phyloP scores from a whole-genome alignment of 2,888 invertebrate genomes.

The Herminia tarsipennalis region DNA sequence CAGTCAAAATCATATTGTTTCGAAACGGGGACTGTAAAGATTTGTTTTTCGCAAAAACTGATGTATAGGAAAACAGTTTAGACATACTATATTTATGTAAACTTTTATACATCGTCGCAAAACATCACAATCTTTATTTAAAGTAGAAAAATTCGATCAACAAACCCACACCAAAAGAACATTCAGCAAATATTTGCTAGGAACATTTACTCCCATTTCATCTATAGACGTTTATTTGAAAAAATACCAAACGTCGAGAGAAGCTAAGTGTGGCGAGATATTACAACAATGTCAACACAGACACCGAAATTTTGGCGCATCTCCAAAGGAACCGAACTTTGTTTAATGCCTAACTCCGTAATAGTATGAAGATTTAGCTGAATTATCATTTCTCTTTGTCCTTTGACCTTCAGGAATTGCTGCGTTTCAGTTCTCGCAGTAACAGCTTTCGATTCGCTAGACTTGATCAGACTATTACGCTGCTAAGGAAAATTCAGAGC shows the following conservation, averaged over 20 bases:
- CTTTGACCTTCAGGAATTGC: slow-evolving; percentile 14
- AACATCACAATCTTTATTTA: not conserved
- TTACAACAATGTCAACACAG: slow-evolving; percentile 13
- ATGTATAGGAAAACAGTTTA: too few species aligned
- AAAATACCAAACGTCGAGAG: not conserved
- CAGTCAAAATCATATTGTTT: too few species aligned
- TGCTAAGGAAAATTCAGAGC: too few species aligned
- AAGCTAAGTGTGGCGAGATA: slow-evolving; percentile 1
- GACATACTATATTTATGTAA: too few species aligned
- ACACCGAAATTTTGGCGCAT: slow-evolving; percentile 20
- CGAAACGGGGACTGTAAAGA: too few species aligned
- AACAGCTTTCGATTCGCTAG: too few species aligned
- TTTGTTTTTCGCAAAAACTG: too few species aligned
- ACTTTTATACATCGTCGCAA: not conserved
- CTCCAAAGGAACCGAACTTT: slow-evolving; percentile 16
- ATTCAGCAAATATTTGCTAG: slow-evolving; percentile 9
- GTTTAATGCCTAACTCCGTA: slow-evolving; percentile 8
- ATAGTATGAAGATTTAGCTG: slow-evolving; percentile 17
- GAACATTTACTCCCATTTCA: slow-evolving; percentile 6
- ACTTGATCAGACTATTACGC: too few species aligned
- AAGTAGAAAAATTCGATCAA: slow-evolving; percentile 6
- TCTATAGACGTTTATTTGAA: not conserved
- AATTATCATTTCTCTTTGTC: slow-evolving; percentile 25
- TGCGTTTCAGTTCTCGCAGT: slow-evolving; percentile 13
- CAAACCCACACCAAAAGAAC: not conserved